Conservation (phyloP, 64 coral and sea anemone species). For the Pachyseris speciosa region DNA sequence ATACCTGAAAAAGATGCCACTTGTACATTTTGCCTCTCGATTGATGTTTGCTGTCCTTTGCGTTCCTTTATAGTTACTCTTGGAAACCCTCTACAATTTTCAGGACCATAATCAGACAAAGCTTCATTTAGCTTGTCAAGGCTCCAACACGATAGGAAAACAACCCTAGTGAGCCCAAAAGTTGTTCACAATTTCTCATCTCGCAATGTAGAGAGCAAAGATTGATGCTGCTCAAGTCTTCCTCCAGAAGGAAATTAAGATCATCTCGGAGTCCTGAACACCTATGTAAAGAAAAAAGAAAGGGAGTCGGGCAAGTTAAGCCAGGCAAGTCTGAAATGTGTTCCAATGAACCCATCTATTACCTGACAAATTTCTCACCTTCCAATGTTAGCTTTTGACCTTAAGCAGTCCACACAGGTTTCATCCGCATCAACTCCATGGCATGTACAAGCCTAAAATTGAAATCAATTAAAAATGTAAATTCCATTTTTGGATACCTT, state of each 20-base stretch:
- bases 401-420: slow-evolving; percentile 51
- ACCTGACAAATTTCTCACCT: not conserved
- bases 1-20: slow-evolving; percentile 61
- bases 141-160: slow-evolving; percentile 47
- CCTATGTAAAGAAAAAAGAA: slow-evolving; percentile 16
- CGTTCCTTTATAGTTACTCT: slow-evolving; percentile 13
- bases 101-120: slow-evolving; percentile 55
- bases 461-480: too few species aligned
- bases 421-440: slow-evolving; percentile 55
- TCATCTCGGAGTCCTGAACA: slow-evolving; percentile 21
- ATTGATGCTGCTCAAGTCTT: slow-evolving; percentile 56
- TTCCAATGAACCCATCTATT: not conserved
- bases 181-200: slow-evolving; percentile 38
- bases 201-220: slow-evolving; percentile 64
- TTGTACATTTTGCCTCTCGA: slow-evolving; percentile 48
- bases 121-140: slow-evolving; percentile 23
- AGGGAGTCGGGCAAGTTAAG: not conserved
- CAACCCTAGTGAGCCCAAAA: slow-evolving; percentile 39
- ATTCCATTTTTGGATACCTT: too few species aligned
- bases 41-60: slow-evolving; percentile 54
- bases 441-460: slow-evolving; percentile 30
- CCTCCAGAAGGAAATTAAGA: slow-evolving; percentile 43
- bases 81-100: slow-evolving; percentile 34
- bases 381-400: slow-evolving; percentile 60
- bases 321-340: not conserved